Evolutionary conservation across 1,140 invertebrate genomes (phyloP).

Genomic region (Pseudomyrmex flavicornis): DNA sequence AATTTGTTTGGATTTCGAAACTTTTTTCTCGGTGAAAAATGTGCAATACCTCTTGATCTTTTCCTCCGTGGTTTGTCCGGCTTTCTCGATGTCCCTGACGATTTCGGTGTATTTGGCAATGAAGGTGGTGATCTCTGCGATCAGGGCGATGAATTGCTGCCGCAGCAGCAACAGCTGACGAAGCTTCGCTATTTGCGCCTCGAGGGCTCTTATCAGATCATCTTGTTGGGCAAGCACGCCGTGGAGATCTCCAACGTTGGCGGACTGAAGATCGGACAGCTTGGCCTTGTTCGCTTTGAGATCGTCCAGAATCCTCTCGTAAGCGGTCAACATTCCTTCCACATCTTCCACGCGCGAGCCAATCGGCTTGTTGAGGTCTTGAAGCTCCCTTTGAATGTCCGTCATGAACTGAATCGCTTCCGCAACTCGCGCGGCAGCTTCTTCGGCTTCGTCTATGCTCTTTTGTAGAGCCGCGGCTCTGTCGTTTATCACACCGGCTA

Average conservation of each 20-base stretch:
- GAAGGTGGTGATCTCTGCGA: constrained; percentile 94
- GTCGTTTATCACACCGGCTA: constrained; percentile 91
- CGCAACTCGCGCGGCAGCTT: constrained; percentile 91
- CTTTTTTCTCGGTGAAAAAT: neutral
- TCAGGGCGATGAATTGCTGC: constrained; percentile 94
- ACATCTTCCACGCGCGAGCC: constrained; percentile 94
- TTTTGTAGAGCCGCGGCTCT: constrained; percentile 90
- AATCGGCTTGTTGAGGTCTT: constrained; percentile 93
- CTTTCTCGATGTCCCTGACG: constrained; percentile 93
- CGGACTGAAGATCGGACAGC: constrained; percentile 91
- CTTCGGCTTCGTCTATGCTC: constrained; percentile 92
- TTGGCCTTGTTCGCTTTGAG: constrained; percentile 92
- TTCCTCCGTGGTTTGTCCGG: constrained; percentile 91
- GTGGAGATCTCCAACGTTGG: constrained; percentile 91
- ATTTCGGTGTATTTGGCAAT: constrained; percentile 95
- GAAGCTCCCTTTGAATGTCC: constrained; percentile 92
- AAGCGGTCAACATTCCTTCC: constrained; percentile 90
- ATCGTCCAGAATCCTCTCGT: constrained; percentile 92
- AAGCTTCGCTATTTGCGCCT: constrained; percentile 93
- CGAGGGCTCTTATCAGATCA: constrained; percentile 92
- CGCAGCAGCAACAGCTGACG: constrained; percentile 91
- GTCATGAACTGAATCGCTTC: constrained; percentile 92
- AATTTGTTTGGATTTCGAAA: neutral
- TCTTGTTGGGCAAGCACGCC: constrained; percentile 92
- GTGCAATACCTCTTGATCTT: constrained; percentile 89